Base-by-base conservation (phyloP, 2,113 vertebrate genomes). In the Diglossa brunneiventris region DNA sequence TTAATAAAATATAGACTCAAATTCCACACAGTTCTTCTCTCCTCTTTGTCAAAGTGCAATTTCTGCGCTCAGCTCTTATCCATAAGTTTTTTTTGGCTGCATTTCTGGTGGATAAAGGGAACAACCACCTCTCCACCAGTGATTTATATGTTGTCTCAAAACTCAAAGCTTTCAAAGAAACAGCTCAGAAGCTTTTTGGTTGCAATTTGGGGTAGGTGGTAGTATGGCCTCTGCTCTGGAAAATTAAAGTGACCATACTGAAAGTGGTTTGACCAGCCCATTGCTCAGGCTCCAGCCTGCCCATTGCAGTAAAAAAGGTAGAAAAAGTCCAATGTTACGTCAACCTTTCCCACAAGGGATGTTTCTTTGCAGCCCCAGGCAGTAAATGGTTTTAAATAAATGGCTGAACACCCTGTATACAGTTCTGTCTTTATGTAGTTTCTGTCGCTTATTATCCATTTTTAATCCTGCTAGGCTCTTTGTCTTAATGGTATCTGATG, bases 401-500 rank as follows among this genome's bases (percentile, higher is more conserved):
- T 79, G 88, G 76, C 27, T 91, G 88, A 83, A 92, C 44, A 63
- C 35, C 39, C 75, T 35, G 59, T 86, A 59, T 66, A 90, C 33
- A 8, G 76, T 91, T 91, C 72, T 90, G 76, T 93, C 87, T 91
- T 83, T 73, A 63, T 59, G 82, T 70, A 91, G 67, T 63, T 93
- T 92, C 82, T 93, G 79, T 92, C 95, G 92, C 95, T 81, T 94
- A 56, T 83, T 95, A 94, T 77, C 86, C 93, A 90, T 95, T 96
- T 96, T 97, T 94, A 95, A 96, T 94, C 92, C 90, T 70, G 28
- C 86, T 53, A 84, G 84, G 46, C 91, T 97, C 86, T 89, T 94
- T 96, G 91, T 95, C 94, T 95, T 96, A 96, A 95, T 97, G 91
- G 87, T 95, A 72, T 95, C 94, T 96, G 95, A 96, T 92, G 67